Conservation (phyloP, 2,888 invertebrate genomes). For the Rhyacophila evoluta region DNA sequence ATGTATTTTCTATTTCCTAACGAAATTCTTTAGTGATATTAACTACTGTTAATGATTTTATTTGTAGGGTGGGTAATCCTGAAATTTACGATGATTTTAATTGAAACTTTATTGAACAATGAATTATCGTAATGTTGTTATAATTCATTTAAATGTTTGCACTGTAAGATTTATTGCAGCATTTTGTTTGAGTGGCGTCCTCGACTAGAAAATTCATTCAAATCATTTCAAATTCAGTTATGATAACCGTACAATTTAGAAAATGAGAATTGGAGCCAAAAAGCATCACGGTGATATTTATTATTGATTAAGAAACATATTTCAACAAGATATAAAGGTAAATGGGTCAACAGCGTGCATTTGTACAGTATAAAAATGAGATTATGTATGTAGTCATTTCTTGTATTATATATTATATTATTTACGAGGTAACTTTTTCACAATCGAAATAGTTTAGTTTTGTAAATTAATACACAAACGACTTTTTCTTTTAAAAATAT, state of each 20-base stretch:
- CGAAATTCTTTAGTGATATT: too few species aligned
- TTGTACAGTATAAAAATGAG: not conserved
- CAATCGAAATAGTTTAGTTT: too few species aligned
- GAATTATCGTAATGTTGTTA: not conserved
- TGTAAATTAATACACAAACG: too few species aligned
- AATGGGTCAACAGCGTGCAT: not conserved
- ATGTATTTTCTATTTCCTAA: too few species aligned
- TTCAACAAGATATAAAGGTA: not conserved
- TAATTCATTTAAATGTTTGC: not conserved
- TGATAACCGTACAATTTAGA: not conserved
- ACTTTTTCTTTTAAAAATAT: too few species aligned
- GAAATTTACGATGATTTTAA: not conserved
- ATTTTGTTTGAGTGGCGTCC: not conserved
- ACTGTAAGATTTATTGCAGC: not conserved
- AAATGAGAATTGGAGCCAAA: constrained; percentile 11
- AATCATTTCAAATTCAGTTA: not conserved
- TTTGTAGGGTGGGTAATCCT: too few species aligned
- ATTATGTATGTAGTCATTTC: not conserved
- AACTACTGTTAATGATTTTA: too few species aligned
- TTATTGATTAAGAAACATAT: constrained; percentile 6
- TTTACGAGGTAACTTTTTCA: too few species aligned
- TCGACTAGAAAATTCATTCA: not conserved
- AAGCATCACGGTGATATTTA: constrained; percentile 5
- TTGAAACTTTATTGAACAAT: not conserved
- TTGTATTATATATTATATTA: too few species aligned